Percentiles rank a stretch among this genome's conserved stretches.
These are phyloP conservation scores for Sycophila sp. DNA, from an alignment of 1,140 invertebrate genomes.

Conservation along the genomic window DNA sequence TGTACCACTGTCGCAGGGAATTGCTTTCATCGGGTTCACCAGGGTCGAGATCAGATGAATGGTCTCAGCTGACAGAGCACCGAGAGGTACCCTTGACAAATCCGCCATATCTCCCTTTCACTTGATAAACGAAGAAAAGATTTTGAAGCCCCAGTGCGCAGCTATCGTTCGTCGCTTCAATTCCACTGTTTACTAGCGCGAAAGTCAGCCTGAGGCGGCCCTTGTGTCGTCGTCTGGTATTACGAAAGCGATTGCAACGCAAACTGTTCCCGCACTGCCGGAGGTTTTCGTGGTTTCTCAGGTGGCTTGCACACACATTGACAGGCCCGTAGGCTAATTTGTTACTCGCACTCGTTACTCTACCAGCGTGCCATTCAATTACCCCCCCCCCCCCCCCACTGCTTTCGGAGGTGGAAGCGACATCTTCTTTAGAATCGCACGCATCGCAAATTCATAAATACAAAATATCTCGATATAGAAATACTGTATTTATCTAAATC, in stretches of 20 bases:
- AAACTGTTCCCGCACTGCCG: not conserved
- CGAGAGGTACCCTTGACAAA: constrained; percentile 72
- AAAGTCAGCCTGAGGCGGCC: too few species aligned
- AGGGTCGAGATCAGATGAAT: constrained; percentile 65
- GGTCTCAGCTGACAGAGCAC: constrained; percentile 65
- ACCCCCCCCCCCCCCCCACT: not conserved
- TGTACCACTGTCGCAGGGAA: constrained; percentile 68
- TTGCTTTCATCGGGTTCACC: constrained; percentile 71
- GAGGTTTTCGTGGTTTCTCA: not conserved
- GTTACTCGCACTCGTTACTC: not conserved
- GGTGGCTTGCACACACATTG: not conserved
- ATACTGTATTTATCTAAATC: too few species aligned
- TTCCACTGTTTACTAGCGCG: not conserved
- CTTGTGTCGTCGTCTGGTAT: not conserved
- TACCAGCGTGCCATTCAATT: not conserved
- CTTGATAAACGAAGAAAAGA: too few species aligned
- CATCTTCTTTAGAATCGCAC: not conserved
- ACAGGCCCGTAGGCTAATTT: not conserved
- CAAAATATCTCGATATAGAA: too few species aligned
- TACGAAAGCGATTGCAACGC: not conserved
- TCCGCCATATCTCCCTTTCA: constrained; percentile 64
- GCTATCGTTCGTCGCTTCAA: not conserved
- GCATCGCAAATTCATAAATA: not conserved
- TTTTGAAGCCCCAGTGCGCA: too few species aligned
- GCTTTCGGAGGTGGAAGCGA: too few species aligned